phyloP scores from a whole-genome alignment of 2,888 invertebrate genomes.

The Zygothrica quintamaculata region DNA sequence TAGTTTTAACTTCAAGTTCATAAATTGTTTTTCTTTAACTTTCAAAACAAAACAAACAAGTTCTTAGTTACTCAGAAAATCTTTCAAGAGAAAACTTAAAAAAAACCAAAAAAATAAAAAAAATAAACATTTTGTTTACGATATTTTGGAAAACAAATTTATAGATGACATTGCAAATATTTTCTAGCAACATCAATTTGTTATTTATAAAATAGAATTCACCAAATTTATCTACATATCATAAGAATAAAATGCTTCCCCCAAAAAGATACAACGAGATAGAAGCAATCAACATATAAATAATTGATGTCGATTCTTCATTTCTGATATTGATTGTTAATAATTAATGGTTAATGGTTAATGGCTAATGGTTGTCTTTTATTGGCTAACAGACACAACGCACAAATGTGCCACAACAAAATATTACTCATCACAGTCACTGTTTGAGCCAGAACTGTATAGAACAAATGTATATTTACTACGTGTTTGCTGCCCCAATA shows the following conservation, averaged over 20 bases:
- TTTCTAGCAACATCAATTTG: slow-evolving; percentile 22
- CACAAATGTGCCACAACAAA: slow-evolving; percentile 37
- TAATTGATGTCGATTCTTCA: slow-evolving; percentile 26
- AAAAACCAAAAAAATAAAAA: background rate
- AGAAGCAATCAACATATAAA: slow-evolving; percentile 29
- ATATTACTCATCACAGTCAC: slow-evolving; percentile 42
- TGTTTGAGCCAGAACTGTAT: slow-evolving; percentile 45
- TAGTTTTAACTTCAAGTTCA: too few relatives aligned
- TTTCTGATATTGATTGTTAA: slow-evolving; percentile 28
- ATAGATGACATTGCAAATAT: slow-evolving; percentile 35
- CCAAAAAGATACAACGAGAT: slow-evolving; percentile 60
- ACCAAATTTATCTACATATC: slow-evolving; percentile 41
- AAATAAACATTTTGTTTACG: too few relatives aligned
- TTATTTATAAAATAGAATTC: slow-evolving; percentile 42
- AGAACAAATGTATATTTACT: slow-evolving; percentile 49
- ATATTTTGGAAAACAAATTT: too few relatives aligned
- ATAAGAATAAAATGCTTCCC: slow-evolving; percentile 19
- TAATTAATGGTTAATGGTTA: slow-evolving; percentile 38
- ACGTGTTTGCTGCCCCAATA: slow-evolving; percentile 16
- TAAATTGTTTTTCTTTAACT: too few relatives aligned
- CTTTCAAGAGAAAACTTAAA: too few relatives aligned
- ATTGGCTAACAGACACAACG: slow-evolving; percentile 5
- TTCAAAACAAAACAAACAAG: too few relatives aligned
- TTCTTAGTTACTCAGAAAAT: too few relatives aligned
- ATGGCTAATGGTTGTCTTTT: slow-evolving; percentile 38